Base-by-base conservation (phyloP, 2,113 vertebrate species). In the Gymnobelideus leadbeateri region DNA sequence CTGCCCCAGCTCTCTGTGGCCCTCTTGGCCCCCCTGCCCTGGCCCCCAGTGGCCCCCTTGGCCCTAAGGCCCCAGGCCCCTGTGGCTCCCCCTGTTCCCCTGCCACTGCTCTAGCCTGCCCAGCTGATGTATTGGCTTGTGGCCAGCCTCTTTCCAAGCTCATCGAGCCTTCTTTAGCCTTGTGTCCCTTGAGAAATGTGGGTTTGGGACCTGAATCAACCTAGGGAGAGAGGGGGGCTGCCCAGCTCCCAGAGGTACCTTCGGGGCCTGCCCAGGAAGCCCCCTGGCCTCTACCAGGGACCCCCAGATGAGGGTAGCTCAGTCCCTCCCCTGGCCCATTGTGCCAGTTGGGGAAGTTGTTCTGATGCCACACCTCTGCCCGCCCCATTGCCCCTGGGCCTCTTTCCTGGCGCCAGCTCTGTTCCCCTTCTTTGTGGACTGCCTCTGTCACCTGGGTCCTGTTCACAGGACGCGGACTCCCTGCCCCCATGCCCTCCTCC, bases 111-210 rank as follows among this genome's bases (percentile, higher is more conserved):
- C 12, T 12, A 3, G 51, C 51, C 51, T 52, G 51, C 51, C 51
- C 51, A 51, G 51, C 51, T 51, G 47, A 2, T 49, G 4, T 49
- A 49, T 49, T 49, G 47, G 47, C 47, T 49, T 49, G 47, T 49
- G 47, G 47, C 51, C 14, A 51, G 51, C 51, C 51, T 12, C 90
- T 93, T 25, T 96, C n/a, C 43, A 89, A 0, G 23, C 50, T 24
- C 2, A 50, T 90, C 89, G 93, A 50, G 51, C n/a, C 28, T 51
- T 94, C 57, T 93, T 90, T 24, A 92, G 94, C 52, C 50, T 51
- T 89, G 10, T 89, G n/a, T 89, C 92, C 52, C 89, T 51, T 50
- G 26, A 16, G 52, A 52, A 52, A 25, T 54, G 23, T 54, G 21
- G 53, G 23, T 25, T 52, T 52, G 52, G 25, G 77, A 19, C 2